These are phyloP conservation scores for Temnothorax unifasciatus DNA, from an alignment of 2,888 invertebrate genomes.

Conservation along the genomic window DNA sequence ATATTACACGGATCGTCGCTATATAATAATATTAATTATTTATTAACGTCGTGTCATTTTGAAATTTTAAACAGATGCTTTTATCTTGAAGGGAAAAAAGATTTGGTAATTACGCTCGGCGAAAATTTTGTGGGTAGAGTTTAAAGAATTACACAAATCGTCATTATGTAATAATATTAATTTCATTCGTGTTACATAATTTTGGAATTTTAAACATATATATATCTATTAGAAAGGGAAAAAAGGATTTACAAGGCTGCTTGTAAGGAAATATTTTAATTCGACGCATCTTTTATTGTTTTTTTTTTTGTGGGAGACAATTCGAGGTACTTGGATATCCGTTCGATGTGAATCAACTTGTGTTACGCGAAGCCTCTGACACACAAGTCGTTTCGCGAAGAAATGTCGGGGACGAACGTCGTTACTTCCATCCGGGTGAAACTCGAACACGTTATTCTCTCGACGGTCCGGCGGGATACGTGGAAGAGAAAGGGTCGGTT, in stretches of 20 bases:
- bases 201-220: neutral
- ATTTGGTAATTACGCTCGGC: no score
- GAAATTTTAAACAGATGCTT: neutral
- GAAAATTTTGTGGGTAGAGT: neutral
- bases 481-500: conserved; percentile 45
- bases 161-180: neutral
- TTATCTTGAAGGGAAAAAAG: no score
- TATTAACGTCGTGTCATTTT: neutral
- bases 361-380: neutral
- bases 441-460: conserved; percentile 18
- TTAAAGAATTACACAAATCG: neutral
- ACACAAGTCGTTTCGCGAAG: conserved; percentile 31
- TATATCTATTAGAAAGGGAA: neutral
- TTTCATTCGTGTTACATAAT: neutral
- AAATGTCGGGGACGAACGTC: conserved; percentile 36
- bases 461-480: neutral
- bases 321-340: neutral
- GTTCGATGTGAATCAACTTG: neutral
- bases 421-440: conserved; percentile 23
- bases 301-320: neutral
- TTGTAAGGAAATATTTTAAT: neutral
- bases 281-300: neutral
- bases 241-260: neutral
- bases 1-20: neutral
- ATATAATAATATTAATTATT: conserved; percentile 5